These are phyloP conservation scores for Phymastichus coffea DNA, from an alignment of 1,140 invertebrate species.

Conservation along the genomic window DNA sequence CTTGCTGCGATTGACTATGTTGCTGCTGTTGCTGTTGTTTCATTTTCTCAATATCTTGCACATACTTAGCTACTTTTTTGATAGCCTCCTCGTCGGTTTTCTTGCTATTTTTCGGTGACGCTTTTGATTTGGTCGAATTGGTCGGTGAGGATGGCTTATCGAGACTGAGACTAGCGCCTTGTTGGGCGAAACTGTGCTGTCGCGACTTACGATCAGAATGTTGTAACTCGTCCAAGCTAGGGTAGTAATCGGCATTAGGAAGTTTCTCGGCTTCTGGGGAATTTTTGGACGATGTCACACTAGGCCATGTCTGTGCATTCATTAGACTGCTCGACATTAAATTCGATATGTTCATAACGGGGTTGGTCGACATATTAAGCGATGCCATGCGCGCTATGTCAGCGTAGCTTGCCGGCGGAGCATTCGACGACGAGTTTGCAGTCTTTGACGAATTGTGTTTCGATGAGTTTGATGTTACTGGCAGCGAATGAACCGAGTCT, in stretches of 20 bases:
- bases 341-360: constrained; percentile 43
- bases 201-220: constrained; percentile 30
- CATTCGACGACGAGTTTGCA: constrained; percentile 53
- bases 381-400: constrained; percentile 69
- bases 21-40: constrained; percentile 36
- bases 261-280: constrained; percentile 43
- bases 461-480: constrained; percentile 60
- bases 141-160: constrained; percentile 46
- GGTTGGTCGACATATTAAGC: constrained; percentile 46
- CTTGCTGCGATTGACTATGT: background rate
- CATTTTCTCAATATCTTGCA: constrained; percentile 51
- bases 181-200: constrained; percentile 37
- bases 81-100: constrained; percentile 48
- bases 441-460: constrained; percentile 47
- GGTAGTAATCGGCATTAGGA: constrained; percentile 50
- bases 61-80: constrained; percentile 50
- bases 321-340: constrained; percentile 41
- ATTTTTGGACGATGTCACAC: constrained; percentile 39
- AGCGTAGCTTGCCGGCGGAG: constrained; percentile 71
- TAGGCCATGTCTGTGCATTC: constrained; percentile 43
- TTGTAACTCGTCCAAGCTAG: constrained; percentile 50
- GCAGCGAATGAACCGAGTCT: constrained; percentile 73
- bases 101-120: constrained; percentile 41
- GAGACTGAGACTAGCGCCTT: constrained; percentile 41
- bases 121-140: constrained; percentile 45